Evolutionary conservation across 2,888 invertebrate genomes (phyloP).

Genomic region (Amaurobius ferox): DNA sequence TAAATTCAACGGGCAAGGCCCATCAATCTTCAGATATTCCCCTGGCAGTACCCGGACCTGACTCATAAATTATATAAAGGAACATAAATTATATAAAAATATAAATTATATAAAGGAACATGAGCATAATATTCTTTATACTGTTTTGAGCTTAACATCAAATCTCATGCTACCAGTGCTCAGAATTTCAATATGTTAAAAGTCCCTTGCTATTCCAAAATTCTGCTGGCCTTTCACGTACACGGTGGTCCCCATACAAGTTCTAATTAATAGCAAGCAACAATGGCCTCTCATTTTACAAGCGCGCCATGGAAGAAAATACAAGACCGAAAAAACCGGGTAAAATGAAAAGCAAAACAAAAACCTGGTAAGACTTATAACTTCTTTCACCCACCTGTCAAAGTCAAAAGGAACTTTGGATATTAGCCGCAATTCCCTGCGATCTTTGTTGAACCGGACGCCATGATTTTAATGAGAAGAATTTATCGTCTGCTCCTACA

Average conservation of each 20-base stretch:
- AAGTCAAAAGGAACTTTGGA: constrained; percentile 21
- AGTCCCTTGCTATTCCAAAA: neutral
- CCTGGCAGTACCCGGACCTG: no score
- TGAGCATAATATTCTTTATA: no score
- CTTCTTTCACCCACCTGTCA: constrained; percentile 56
- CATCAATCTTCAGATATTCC: no score
- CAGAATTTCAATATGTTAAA: neutral
- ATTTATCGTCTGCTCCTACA: constrained; percentile 43
- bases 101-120: no score
- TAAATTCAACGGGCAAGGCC: no score
- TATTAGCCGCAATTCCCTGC: constrained; percentile 28
- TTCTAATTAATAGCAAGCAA: constrained; percentile 62
- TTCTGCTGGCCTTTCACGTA: constrained; percentile 23
- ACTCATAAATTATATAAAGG: no score
- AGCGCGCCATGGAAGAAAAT: constrained; percentile 26
- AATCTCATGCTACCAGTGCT: no score
- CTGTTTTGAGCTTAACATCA: no score
- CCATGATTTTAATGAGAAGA: constrained; percentile 61
- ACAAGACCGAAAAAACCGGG: neutral
- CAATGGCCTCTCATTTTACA: constrained; percentile 59
- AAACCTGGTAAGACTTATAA: constrained; percentile 39
- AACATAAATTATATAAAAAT: no score
- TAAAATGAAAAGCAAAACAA: constrained; percentile 17
- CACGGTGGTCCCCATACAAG: constrained; percentile 46
- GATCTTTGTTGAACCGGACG: constrained; percentile 37